A percentile compares a stretch with the other conserved stretches of the same genome.
Evolutionary conservation across 2,888 invertebrate species (phyloP).

Genomic region (Synergus itoensis): DNA sequence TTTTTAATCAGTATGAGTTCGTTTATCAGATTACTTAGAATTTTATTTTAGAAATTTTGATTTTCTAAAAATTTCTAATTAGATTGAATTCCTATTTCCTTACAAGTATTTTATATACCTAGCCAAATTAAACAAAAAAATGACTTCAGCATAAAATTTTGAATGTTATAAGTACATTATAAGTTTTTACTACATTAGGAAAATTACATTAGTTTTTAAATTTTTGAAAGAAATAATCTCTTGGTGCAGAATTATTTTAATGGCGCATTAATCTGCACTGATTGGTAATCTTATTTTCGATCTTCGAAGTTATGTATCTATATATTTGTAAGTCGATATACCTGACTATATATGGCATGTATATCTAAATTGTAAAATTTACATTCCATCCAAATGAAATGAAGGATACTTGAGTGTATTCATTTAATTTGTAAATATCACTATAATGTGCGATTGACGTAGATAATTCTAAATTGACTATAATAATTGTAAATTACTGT

Average conservation of each 20-base stretch:
- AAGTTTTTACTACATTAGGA: no score
- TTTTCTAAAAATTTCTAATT: no score
- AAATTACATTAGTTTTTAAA: no score
- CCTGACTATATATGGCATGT: constrained; percentile 20
- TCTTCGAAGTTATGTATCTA: constrained; percentile 9
- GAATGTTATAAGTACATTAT: no score
- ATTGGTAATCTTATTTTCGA: no score
- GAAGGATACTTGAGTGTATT: constrained; percentile 42
- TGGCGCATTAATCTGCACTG: no score
- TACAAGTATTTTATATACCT: no score
- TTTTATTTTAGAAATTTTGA: not conserved
- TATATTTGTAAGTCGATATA: constrained; percentile 42
- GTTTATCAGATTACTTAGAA: no score
- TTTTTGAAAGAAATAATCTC: no score
- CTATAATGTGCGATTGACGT: constrained; percentile 41
- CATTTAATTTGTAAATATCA: constrained; percentile 53
- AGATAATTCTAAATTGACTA: constrained; percentile 45
- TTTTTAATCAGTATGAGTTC: no score
- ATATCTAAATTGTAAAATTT: constrained; percentile 57
- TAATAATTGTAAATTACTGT: no score
- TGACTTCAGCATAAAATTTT: not conserved
- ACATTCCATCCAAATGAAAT: constrained; percentile 69
- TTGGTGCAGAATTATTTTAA: not conserved
- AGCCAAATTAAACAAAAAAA: not conserved
- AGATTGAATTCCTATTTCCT: no score